phyloP scores from a whole-genome alignment of 2,113 vertebrate species.

The Neomonachus schauinslandi region DNA sequence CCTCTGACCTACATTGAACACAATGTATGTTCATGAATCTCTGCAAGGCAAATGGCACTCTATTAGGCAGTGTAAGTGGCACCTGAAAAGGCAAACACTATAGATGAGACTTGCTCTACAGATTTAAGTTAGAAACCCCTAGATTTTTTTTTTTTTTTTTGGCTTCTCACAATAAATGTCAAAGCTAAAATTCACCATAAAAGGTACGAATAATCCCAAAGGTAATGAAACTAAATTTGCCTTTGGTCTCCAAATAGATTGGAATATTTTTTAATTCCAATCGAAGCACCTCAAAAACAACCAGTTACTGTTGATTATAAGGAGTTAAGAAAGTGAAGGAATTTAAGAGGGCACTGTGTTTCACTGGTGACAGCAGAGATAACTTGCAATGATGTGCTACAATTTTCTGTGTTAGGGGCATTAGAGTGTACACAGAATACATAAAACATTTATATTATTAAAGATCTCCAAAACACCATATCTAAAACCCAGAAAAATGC shows the following conservation, averaged over 20 bases:
- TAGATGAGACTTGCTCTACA: constrained; percentile 46
- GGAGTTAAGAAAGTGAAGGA: neutral
- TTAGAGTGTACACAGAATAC: neutral
- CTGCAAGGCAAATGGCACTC: constrained; percentile 72
- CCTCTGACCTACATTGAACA: constrained; percentile 48
- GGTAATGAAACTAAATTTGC: constrained; percentile 62
- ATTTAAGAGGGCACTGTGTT: neutral
- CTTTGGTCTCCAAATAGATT: constrained; percentile 72
- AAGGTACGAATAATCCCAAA: constrained; percentile 66
- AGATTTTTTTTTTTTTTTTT: constrained; percentile 40
- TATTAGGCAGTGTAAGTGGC: constrained; percentile 59
- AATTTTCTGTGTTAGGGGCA: constrained; percentile 1
- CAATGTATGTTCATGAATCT: neutral
- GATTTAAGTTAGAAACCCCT: constrained; percentile 29
- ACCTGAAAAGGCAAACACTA: constrained; percentile 52
- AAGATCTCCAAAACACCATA: constrained; percentile 62
- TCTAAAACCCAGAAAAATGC: constrained; percentile 54
- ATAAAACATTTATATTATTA: neutral
- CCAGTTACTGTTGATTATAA: constrained; percentile 52
- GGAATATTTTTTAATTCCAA: constrained; percentile 62
- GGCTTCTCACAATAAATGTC: constrained; percentile 57
- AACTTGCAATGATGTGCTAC: neutral
- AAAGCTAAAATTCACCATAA: constrained; percentile 42
- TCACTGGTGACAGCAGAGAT: neutral
- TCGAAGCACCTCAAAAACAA: constrained; percentile 71